Conservation (phyloP, 2,113 vertebrate genomes). For the Lophius piscatorius region DNA sequence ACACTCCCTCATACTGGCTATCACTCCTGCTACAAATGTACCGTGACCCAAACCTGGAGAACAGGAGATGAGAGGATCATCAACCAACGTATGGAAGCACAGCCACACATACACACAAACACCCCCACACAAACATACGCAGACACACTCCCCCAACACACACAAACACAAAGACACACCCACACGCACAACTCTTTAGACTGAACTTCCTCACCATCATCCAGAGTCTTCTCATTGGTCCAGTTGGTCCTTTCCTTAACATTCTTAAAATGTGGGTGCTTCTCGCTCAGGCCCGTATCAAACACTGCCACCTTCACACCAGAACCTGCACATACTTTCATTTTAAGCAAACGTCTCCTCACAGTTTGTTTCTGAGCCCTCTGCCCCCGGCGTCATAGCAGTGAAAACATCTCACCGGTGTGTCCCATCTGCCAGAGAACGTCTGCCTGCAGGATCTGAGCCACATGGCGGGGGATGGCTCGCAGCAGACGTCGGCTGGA, state of each 20-base stretch:
- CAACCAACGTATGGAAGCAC: too few relatives aligned
- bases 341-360: too few relatives aligned
- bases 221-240: constrained; percentile 98
- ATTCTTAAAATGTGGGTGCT: constrained; percentile 98
- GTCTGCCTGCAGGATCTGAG: constrained; percentile 96
- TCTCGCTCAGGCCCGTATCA: constrained; percentile 97
- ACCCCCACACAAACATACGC: too few relatives aligned
- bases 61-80: background rate
- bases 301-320: constrained; percentile 97
- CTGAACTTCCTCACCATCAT: constrained; percentile 84
- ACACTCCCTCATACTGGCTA: constrained; percentile 99
- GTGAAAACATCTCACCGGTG: constrained; percentile 82
- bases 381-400: background rate
- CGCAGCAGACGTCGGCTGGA: constrained; percentile 92
- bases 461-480: constrained; percentile 96
- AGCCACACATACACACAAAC: background rate
- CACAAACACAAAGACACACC: background rate
- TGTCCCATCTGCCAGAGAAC: constrained; percentile 99
- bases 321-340: constrained; percentile 79
- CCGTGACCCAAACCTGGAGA: constrained; percentile 93
- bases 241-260: constrained; percentile 99
- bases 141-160: background rate
- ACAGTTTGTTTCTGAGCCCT: too few relatives aligned
- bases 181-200: background rate
- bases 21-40: constrained; percentile 98